Percentiles rank a stretch among this genome's conserved stretches.
These are phyloP conservation scores for Microtus obscurus DNA, from an alignment of 2,797 vertebrate genomes.

Conservation along the genomic window DNA sequence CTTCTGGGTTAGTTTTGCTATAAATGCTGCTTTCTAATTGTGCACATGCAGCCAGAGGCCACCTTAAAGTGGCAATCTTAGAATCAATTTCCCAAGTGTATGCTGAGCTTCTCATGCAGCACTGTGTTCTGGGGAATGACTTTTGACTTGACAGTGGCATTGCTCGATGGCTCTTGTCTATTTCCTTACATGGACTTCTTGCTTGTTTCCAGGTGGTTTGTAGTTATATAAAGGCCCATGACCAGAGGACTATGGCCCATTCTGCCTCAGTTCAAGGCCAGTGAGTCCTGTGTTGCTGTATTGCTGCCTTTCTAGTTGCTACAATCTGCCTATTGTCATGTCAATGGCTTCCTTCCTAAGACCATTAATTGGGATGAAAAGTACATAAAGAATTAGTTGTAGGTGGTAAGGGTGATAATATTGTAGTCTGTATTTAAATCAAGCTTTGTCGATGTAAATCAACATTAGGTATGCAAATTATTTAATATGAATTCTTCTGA, in stretches of 20 bases:
- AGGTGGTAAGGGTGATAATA: not conserved
- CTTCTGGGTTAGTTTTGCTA: not conserved
- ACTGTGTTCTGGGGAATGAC: not conserved
- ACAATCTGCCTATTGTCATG: not conserved
- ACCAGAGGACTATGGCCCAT: not conserved
- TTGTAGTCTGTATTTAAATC: not conserved
- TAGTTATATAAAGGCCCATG: not conserved
- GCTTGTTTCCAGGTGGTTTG: not conserved
- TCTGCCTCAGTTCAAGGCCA: not conserved
- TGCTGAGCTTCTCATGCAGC: not conserved
- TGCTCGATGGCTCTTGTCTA: not conserved
- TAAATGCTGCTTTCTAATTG: slow-evolving; percentile 32
- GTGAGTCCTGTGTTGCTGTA: not conserved
- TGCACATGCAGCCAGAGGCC: not conserved
- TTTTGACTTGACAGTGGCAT: not conserved
- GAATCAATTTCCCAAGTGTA: not conserved
- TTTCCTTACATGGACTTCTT: not conserved
- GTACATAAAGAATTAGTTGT: not conserved
- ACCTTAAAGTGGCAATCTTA: not conserved
- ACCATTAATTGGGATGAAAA: not conserved
- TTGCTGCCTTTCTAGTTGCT: not conserved
- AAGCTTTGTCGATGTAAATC: not conserved
- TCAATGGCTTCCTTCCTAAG: not conserved
- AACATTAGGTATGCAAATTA: not conserved
- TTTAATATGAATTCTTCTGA: not conserved